Evolutionary conservation across 2,888 invertebrate genomes (phyloP), one percentile per base, ranked within the genome.

Genomic region (Lepeophtheirus nordmannii): DNA sequence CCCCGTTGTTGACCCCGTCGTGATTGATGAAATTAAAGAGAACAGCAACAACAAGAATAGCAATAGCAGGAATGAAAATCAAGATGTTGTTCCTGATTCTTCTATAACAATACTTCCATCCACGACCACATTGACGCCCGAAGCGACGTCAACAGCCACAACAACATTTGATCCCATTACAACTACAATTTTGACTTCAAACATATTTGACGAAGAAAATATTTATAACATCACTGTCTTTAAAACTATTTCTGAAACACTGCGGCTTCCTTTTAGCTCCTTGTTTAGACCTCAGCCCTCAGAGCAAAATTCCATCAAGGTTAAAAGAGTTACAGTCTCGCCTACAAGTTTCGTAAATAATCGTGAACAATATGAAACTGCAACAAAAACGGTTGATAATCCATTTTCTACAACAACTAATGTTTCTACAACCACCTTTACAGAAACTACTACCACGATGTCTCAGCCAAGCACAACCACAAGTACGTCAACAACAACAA

Each of bases 221-320:
- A 46, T 46, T 17, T 17, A 5, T 2, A 46, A 46, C 17, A 46
- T 46, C 14, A 46, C 53, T 14, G 53, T 46, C 8, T 17, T n/a
- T 46, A 46, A 46, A 46, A 46, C 53, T n/a, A 46, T 46, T 46
- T 46, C 53, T 46, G 53, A 46, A 46, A 46, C 53, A 46, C 53
- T 46, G 53, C 14, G 53, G 17, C 8, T 46, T 5, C 53, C 53
- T 5, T 3, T 5, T 46, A 8, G 2, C n/a, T n/a, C 17, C 5
- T 46, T 46, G 8, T 46, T 46, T 17, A 46, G 53, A 46, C 53
- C 53, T 17, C 2, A 46, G 53, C 8, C 53, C 14, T 46, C 8
- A 46, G 8, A 2, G 17, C 3, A n/a, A 46, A 46, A 17, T 8
- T 46, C 53, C 8, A 46, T 46, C 53, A 2, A 17, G 53, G 53